Base-by-base conservation (phyloP, 2,113 vertebrate species). In the Eidolon helvum region DNA sequence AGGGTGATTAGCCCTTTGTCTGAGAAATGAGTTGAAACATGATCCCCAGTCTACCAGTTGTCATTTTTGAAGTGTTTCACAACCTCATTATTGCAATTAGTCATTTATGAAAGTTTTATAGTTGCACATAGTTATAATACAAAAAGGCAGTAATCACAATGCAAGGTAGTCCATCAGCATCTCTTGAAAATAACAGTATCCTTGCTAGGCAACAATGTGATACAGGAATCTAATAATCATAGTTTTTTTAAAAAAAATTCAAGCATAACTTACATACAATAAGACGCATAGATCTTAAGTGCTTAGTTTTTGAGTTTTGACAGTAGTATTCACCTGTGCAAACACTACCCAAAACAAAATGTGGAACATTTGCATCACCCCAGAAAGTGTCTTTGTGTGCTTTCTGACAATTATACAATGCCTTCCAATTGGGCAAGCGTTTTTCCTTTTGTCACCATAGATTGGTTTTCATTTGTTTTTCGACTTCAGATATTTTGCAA, bases 31-130 rank as follows among this genome's bases (percentile, higher is more conserved):
- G 61, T 35, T 93, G 11, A 95, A 78, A 78, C 92, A 63, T 88
- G 75, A 94, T n/a, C 66, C 57, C 15, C n/a, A 28, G 5, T 69
- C 61, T 71, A 16, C 59, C 30, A 65, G 19, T 86, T 97, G 69
- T 87, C 71, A 66, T 95, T 91, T 94, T 75, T 21, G 15, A 93
- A 75, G 63, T 91, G 94, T 61, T 95, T 89, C 24, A 57, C 26
- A 75, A 72, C 22, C 66, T 96, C 96, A 85, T 93, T 92, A 53
- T 87, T 96, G 45, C 40, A 48, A 40, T 92, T 63, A 83, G 86
- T 97, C 55, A 9, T 88, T 96, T 97, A 95, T 90, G 92, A 95
- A 95, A 92, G 78, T 65, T 94, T 86, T 30, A 71, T 69, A 97
- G 83, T 86, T 95, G 94, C 24, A 94, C 24, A 90, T 16, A 82